A percentile compares a stretch with the other conserved stretches of the same genome.
phyloP scores from a whole-genome alignment of 2,888 invertebrate genomes.

The Notodromas monacha region DNA sequence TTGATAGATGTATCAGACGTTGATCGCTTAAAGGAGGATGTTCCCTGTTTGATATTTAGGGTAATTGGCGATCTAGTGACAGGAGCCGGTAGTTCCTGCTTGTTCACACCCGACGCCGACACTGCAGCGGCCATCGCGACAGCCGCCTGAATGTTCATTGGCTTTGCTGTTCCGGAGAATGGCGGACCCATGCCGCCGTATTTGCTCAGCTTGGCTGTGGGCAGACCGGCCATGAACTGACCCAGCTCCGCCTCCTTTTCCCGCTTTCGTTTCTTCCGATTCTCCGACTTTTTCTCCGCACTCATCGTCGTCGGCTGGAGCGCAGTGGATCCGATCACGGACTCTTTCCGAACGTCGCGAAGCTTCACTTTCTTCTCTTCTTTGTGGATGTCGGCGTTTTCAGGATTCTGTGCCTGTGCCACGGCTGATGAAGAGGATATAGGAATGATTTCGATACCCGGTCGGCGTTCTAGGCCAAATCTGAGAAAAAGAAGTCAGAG shows the following conservation, averaged over 20 bases:
- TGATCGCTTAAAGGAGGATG: no score
- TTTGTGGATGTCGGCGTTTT: constrained; percentile 8
- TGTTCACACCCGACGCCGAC: no score
- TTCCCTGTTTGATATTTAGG: no score
- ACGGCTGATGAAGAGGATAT: constrained; percentile 12
- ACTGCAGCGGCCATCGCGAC: no score
- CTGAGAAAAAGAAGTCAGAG: no score
- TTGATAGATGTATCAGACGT: no score
- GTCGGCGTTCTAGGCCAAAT: constrained; percentile 27
- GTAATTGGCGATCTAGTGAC: no score
- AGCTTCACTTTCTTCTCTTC: constrained; percentile 8
- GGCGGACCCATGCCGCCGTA: constrained; percentile 32
- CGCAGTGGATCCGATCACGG: no score
- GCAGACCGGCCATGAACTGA: no score
- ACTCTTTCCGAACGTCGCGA: constrained; percentile 7
- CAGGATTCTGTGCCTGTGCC: constrained; percentile 7
- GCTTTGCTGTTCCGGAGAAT: constrained; percentile 4
- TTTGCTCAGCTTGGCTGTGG: constrained; percentile 9
- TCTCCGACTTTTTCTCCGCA: constrained; percentile 23
- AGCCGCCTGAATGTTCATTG: constrained; percentile 2
- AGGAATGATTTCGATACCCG: constrained; percentile 57
- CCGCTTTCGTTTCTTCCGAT: constrained; percentile 36
- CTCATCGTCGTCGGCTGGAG: constrained; percentile 10
- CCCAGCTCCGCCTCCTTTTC: constrained; percentile 22
- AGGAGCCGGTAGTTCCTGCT: no score